phyloP scores from a whole-genome alignment of 2,797 vertebrate genomes.

The Pithecia hirsuta region DNA sequence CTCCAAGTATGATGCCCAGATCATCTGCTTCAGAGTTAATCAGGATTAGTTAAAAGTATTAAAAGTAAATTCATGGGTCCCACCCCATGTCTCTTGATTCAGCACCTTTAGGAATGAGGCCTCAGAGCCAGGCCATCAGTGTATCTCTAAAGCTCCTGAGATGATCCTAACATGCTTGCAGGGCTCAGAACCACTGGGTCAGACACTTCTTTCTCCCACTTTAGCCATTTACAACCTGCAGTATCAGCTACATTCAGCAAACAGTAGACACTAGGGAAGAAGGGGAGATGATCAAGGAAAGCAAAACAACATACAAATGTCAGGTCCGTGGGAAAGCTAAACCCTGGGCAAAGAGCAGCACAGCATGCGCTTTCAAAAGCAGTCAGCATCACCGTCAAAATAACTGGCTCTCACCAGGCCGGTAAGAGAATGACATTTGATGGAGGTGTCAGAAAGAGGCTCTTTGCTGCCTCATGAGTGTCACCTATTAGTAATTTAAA shows the following conservation, averaged over 20 bases:
- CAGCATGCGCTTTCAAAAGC: constrained; percentile 16
- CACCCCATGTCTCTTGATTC: neutral
- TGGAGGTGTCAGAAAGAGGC: neutral
- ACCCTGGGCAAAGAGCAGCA: neutral
- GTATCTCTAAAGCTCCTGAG: neutral
- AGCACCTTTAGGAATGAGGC: neutral
- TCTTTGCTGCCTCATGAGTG: neutral
- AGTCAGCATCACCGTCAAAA: neutral
- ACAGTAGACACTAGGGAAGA: neutral
- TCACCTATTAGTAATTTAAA: constrained; percentile 30
- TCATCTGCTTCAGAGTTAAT: neutral
- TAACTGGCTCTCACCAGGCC: neutral
- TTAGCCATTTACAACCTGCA: neutral
- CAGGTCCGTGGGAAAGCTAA: constrained; percentile 4
- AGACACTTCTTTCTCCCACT: neutral
- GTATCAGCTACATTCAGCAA: neutral
- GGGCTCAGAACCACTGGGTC: neutral
- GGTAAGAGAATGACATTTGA: neutral
- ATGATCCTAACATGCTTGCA: neutral
- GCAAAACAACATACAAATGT: neutral
- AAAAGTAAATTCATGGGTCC: neutral
- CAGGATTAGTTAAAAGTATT: neutral
- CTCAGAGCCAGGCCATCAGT: neutral
- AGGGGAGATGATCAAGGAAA: constrained; percentile 13
- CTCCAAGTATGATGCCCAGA: neutral